Evolutionary conservation across 2,888 invertebrate genomes (phyloP).

Genomic region (Sphaeridia pumilis): DNA sequence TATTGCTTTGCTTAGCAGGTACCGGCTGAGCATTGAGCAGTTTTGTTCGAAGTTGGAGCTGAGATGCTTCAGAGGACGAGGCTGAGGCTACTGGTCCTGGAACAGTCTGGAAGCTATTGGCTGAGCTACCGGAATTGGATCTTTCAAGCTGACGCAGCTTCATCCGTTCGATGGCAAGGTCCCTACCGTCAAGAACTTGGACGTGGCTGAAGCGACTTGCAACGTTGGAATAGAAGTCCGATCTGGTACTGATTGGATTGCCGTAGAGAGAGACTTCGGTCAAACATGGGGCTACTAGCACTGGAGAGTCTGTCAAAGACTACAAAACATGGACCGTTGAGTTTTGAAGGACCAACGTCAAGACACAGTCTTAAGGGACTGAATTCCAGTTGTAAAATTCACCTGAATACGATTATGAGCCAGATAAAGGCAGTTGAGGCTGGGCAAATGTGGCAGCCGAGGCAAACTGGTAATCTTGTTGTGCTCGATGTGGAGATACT

Average conservation of each 20-base stretch:
- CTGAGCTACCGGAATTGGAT: too few species aligned
- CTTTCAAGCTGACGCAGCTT: conserved; percentile 12
- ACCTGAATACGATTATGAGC: conserved; percentile 35
- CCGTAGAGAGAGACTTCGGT: conserved; percentile 24
- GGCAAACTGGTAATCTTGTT: conserved; percentile 29
- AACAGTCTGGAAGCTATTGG: too few species aligned
- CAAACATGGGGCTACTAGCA: conserved; percentile 16
- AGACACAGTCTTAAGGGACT: too few species aligned
- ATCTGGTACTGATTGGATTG: conserved; percentile 24
- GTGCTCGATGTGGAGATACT: conserved; percentile 32
- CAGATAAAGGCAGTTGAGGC: conserved; percentile 24
- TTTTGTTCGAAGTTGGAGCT: too few species aligned
- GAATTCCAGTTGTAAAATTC: too few species aligned
- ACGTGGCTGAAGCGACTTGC: conserved; percentile 20
- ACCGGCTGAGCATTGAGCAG: too few species aligned
- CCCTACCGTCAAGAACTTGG: conserved; percentile 25
- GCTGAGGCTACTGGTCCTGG: too few species aligned
- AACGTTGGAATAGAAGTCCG: conserved; percentile 23
- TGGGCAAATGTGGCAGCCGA: conserved; percentile 29
- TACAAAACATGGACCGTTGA: too few species aligned
- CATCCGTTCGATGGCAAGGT: conserved; percentile 11
- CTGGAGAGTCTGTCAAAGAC: conserved; percentile 27
- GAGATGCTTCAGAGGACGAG: too few species aligned
- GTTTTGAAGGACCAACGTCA: too few species aligned
- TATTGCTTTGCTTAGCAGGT: too few species aligned